Percentiles rank a stretch among this genome's conserved stretches.
These are phyloP conservation scores for Aleadryas rufinucha DNA, from an alignment of 2,113 vertebrate genomes.

Conservation along the genomic window DNA sequence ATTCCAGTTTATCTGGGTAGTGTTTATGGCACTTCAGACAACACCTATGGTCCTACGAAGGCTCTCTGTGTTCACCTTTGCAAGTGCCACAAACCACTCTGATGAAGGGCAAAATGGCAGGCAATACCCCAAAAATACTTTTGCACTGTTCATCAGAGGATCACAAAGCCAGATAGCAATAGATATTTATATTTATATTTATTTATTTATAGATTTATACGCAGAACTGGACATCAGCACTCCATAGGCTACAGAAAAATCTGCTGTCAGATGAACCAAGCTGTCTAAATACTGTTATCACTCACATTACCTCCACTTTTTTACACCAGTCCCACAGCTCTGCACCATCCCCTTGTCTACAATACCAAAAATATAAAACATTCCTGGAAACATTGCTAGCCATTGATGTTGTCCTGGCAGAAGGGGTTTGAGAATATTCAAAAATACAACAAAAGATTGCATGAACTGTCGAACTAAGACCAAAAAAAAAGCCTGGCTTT, in stretches of 20 bases:
- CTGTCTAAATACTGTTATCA: neutral
- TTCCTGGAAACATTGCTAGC: neutral
- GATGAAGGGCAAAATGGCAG: neutral
- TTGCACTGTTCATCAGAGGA: neutral
- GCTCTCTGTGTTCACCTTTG: neutral
- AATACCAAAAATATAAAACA: neutral
- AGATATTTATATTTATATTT: too few species aligned
- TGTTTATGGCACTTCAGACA: neutral
- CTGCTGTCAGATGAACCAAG: neutral
- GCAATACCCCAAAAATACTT: neutral
- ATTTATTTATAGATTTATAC: neutral
- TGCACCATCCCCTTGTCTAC: neutral
- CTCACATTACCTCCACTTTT: neutral
- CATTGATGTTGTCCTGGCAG: neutral
- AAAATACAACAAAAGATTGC: neutral
- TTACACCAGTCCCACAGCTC: neutral
- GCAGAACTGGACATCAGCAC: neutral
- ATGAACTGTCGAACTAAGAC: neutral
- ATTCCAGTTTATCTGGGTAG: neutral
- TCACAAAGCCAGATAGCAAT: neutral
- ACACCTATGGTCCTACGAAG: accelerated
- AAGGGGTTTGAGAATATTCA: neutral
- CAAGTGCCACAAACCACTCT: neutral
- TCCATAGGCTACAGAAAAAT: neutral
- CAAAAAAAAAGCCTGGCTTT: neutral